A percentile compares a stretch with the other conserved stretches of the same genome.
These are phyloP conservation scores for Trachurus trachurus DNA, from an alignment of 2,797 vertebrate genomes.

Conservation along the genomic window DNA sequence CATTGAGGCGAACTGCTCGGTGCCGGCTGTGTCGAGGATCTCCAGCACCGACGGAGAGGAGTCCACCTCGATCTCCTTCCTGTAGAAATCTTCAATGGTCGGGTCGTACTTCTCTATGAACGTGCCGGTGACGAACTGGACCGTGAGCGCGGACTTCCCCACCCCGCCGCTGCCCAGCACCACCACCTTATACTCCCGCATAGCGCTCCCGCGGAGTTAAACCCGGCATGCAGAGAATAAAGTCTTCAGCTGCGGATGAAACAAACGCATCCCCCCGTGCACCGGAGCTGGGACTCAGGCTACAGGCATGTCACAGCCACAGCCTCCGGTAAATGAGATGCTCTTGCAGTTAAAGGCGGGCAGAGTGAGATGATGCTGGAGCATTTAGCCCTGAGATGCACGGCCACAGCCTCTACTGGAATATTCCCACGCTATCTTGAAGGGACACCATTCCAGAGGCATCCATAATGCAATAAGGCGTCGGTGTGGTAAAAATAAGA, in stretches of 20 bases:
- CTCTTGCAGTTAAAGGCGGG: conserved; percentile 39
- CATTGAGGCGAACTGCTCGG: conserved; percentile 98
- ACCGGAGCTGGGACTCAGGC: conserved; percentile 26
- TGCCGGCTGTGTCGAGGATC: conserved; percentile 96
- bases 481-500: conserved; percentile 58
- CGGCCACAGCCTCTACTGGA: conserved; percentile 57
- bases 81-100: conserved; percentile 93
- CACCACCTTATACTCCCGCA: conserved; percentile 98
- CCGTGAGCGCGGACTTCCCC: conserved; percentile 95
- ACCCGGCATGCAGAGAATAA: conserved; percentile 64
- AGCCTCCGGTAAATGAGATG: conserved; percentile 29
- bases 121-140: conserved; percentile 96
- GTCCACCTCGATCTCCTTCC: conserved; percentile 98
- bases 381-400: conserved; percentile 57
- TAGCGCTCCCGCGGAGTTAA: conserved; percentile 50
- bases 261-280: conserved; percentile 49
- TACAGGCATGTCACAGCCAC: conserved; percentile 23
- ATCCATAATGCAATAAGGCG: conserved; percentile 81
- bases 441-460: conserved; percentile 70
- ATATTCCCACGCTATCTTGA: conserved; percentile 77
- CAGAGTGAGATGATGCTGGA: conserved; percentile 43
- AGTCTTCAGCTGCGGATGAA: conserved; percentile 31
- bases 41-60: conserved; percentile 95
- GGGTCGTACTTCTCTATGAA: conserved; percentile 99
- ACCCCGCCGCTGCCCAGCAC: conserved; percentile 95